Conservation (phyloP, 2,888 invertebrate genomes). For the Eupeodes latifasciatus region DNA sequence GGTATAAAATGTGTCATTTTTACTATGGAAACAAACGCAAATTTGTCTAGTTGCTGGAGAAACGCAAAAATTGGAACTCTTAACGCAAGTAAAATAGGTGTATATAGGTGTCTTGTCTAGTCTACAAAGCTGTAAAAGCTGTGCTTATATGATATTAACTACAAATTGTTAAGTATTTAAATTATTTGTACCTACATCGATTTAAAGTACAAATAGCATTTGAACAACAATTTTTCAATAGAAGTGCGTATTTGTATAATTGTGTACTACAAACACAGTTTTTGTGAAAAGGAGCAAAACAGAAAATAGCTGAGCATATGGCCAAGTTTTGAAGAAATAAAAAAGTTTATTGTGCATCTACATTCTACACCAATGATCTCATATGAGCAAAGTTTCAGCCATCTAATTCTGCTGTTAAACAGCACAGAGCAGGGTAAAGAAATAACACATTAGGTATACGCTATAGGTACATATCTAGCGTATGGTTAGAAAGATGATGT, state of each 20-base stretch:
- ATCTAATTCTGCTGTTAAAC: slow-evolving; percentile 54
- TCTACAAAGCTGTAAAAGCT: no score
- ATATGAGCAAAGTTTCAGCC: slow-evolving; percentile 65
- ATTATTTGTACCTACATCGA: not conserved
- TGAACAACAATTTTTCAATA: not conserved
- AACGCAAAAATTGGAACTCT: not conserved
- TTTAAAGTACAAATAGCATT: not conserved
- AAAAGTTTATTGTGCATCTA: slow-evolving; percentile 62
- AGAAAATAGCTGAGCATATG: slow-evolving; percentile 57
- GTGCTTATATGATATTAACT: no score
- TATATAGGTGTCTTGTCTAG: not conserved
- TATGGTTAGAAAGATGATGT: slow-evolving; percentile 58
- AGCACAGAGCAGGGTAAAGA: slow-evolving; percentile 7
- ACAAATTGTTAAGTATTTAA: no score
- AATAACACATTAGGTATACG: not conserved
- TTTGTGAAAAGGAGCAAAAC: slow-evolving; percentile 44
- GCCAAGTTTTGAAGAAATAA: slow-evolving; percentile 40
- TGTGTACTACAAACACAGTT: slow-evolving; percentile 23
- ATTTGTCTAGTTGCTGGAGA: not conserved
- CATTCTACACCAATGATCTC: slow-evolving; percentile 66
- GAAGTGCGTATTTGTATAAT: not conserved
- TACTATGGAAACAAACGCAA: slow-evolving; percentile 19
- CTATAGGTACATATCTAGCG: not conserved
- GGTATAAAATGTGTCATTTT: slow-evolving; percentile 44
- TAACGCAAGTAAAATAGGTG: not conserved